Percentiles rank a stretch among this genome's conserved stretches.
Conservation (phyloP, 2,113 vertebrate genomes). For the Suncus etruscus region DNA sequence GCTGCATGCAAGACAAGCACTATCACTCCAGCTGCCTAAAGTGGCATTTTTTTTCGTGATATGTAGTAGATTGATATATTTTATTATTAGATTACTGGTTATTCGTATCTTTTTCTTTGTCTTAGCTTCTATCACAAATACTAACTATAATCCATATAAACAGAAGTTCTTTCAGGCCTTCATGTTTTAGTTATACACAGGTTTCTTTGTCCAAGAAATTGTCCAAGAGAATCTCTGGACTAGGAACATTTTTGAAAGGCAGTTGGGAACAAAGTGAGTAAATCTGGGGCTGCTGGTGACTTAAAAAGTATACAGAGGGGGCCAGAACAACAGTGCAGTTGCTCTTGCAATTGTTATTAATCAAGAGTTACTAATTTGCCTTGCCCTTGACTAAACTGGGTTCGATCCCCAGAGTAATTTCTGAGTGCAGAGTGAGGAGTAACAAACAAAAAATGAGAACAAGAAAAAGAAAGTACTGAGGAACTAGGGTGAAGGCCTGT, state of each 20-base stretch:
- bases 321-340: neutral
- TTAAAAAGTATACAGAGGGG: neutral
- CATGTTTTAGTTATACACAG: neutral
- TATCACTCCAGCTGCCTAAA: too few relatives aligned
- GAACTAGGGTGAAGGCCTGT: neutral
- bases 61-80: neutral
- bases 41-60: neutral
- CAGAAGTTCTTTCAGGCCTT: neutral
- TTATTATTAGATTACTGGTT: constrained; percentile 11
- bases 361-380: too few relatives aligned
- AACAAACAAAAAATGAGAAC: too few relatives aligned
- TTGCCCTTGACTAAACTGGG: too few relatives aligned
- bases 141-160: constrained; percentile 29
- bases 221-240: neutral
- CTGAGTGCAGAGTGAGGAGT: too few relatives aligned
- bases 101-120: constrained; percentile 25
- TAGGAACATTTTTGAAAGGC: constrained; percentile 37
- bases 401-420: too few relatives aligned
- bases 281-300: neutral
- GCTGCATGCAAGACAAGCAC: too few relatives aligned
- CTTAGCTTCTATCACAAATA: constrained; percentile 6
- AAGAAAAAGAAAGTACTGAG: too few relatives aligned
- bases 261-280: neutral
- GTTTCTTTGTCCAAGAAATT: neutral
- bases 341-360: too few relatives aligned